These are phyloP conservation scores for Myopa tessellatipennis DNA, from an alignment of 2,888 invertebrate genomes.

Conservation along the genomic window DNA sequence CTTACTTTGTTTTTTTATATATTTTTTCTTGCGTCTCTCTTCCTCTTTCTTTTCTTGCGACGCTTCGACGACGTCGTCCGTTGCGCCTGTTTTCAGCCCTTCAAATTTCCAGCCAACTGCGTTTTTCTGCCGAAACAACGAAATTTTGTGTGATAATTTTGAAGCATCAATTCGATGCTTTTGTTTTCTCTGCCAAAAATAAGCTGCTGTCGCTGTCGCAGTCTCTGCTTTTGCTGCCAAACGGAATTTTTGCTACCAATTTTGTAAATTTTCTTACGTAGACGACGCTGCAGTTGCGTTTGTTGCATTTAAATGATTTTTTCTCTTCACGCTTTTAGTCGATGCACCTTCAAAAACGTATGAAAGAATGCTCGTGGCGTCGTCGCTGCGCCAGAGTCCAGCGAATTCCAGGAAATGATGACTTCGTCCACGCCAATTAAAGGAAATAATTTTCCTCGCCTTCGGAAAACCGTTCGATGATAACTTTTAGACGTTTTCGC, in stretches of 20 bases:
- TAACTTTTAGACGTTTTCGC: not conserved
- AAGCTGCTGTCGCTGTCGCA: slow-evolving; percentile 1
- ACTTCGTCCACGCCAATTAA: slow-evolving; percentile 21
- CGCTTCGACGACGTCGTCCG: not conserved
- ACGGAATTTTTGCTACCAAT: slow-evolving; percentile 62
- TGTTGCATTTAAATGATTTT: slow-evolving; percentile 56
- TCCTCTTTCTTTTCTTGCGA: not conserved
- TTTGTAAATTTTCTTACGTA: slow-evolving; percentile 54
- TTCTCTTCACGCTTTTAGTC: not conserved
- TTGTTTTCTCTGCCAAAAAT: slow-evolving; percentile 42
- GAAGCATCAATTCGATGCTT: slow-evolving; percentile 46
- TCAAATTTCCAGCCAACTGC: not conserved
- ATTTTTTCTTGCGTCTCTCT: slow-evolving; percentile 8
- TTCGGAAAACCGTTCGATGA: not conserved
- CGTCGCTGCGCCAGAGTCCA: not conserved
- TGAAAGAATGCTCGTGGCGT: not conserved
- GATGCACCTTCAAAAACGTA: not conserved
- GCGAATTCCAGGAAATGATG: slow-evolving; percentile 30
- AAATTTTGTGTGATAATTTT: slow-evolving; percentile 47
- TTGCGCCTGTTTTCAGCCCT: not conserved
- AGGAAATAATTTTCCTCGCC: too few species aligned
- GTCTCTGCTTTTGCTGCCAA: slow-evolving; percentile 56
- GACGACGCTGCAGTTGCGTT: slow-evolving; percentile 53
- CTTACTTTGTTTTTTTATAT: not conserved
- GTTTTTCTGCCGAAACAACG: slow-evolving; percentile 42